Evolutionary conservation across 2,797 vertebrate species (phyloP).

Genomic region (Hoplostethus mediterraneus): DNA sequence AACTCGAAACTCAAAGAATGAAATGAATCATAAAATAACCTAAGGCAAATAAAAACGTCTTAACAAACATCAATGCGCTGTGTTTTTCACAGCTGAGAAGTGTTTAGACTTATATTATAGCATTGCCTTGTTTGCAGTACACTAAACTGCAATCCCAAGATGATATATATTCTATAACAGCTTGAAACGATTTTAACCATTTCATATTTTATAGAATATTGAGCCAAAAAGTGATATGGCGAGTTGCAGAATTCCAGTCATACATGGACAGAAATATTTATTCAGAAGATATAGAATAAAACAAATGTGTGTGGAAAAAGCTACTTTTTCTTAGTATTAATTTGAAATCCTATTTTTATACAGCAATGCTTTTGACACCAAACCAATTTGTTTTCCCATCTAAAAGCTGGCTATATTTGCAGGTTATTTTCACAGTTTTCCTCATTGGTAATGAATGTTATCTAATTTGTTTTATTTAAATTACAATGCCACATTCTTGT

Average conservation of each 20-base stretch:
- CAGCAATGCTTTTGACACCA: too few relatives aligned
- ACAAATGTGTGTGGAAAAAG: too few relatives aligned
- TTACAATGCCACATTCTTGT: too few relatives aligned
- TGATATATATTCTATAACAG: neutral
- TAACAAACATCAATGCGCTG: constrained; percentile 19
- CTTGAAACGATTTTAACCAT: too few relatives aligned
- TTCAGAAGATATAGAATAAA: neutral
- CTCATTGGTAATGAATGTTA: too few relatives aligned
- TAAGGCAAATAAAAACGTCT: constrained; percentile 18
- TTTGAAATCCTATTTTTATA: too few relatives aligned
- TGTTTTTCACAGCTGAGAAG: neutral
- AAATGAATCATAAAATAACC: constrained; percentile 37
- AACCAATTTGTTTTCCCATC: too few relatives aligned
- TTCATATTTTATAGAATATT: neutral
- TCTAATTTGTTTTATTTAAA: too few relatives aligned
- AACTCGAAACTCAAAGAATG: constrained; percentile 30
- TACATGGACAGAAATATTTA: neutral
- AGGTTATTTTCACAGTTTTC: too few relatives aligned
- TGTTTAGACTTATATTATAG: neutral
- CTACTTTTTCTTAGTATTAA: too few relatives aligned
- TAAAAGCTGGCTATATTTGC: too few relatives aligned
- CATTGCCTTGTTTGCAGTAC: too few relatives aligned
- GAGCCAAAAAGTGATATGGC: neutral
- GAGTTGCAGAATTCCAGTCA: neutral
- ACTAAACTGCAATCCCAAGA: neutral